Evolutionary conservation across 2,797 vertebrate genomes (phyloP).

Genomic region (Hydrolagus colliei): DNA sequence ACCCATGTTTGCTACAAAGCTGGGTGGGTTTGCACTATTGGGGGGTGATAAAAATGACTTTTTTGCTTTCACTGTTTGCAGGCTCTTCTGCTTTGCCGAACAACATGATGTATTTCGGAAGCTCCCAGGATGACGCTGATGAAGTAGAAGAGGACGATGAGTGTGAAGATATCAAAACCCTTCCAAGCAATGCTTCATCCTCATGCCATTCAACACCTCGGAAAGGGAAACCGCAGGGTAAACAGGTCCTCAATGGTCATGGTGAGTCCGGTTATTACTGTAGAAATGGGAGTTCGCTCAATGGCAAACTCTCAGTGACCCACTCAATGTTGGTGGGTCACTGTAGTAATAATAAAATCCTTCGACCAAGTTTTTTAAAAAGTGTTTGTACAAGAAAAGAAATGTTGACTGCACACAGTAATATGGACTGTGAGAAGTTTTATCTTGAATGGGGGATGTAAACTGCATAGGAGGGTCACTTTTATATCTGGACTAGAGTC

Average conservation of each 20-base stretch:
- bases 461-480: no score
- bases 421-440: no score
- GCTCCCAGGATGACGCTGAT: conserved; percentile 93
- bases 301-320: no score
- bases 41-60: background rate
- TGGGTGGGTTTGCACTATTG: conserved; percentile 3
- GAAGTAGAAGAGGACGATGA: conserved; percentile 73
- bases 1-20: conserved; percentile 6
- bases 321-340: conserved; percentile 37
- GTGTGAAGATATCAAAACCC: conserved; percentile 64
- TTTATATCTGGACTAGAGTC: no score
- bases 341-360: conserved; percentile 37
- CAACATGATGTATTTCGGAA: conserved; percentile 93
- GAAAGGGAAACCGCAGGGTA: conserved; percentile 77
- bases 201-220: conserved; percentile 96
- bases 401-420: no score
- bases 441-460: no score
- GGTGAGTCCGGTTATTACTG: conserved; percentile 54
- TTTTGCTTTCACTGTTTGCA: conserved; percentile 41
- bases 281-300: background rate
- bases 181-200: conserved; percentile 66
- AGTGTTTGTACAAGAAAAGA: no score
- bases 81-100: conserved; percentile 88
- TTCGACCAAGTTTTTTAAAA: no score
- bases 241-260: conserved; percentile 78